Evolutionary conservation across 2,113 vertebrate species (phyloP).

Genomic region (Eptatretus burgeri): DNA sequence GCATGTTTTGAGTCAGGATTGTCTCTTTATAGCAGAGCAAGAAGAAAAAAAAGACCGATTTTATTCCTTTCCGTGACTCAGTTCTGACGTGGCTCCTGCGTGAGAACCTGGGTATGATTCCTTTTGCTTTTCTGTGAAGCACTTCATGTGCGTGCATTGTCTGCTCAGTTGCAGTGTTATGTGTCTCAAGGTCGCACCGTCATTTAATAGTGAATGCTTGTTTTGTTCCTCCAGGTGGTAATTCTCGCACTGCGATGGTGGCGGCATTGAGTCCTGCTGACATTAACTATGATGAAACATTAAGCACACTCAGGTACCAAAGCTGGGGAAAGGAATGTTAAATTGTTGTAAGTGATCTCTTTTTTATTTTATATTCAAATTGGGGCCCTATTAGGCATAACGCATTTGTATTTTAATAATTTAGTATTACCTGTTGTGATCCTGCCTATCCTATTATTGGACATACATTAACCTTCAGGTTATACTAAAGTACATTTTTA

Average conservation of each 20-base stretch:
- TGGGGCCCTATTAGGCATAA: too few relatives aligned
- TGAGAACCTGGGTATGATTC: slow-evolving; percentile 49
- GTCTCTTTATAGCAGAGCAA: slow-evolving; percentile 39
- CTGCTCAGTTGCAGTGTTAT: not conserved
- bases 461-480: too few relatives aligned
- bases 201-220: not conserved
- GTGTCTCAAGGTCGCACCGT: not conserved
- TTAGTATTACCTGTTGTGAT: too few relatives aligned
- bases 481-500: too few relatives aligned
- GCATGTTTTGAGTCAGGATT: slow-evolving; percentile 6
- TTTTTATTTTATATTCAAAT: too few relatives aligned
- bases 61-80: slow-evolving; percentile 89
- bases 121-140: not conserved
- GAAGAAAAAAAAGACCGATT: slow-evolving; percentile 95
- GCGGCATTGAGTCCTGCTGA: slow-evolving; percentile 92
- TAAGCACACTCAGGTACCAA: slow-evolving; percentile 72
- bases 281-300: slow-evolving; percentile 96
- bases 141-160: not conserved
- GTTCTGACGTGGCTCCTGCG: slow-evolving; percentile 93
- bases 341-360: too few relatives aligned
- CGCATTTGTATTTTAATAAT: too few relatives aligned
- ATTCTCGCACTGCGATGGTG: slow-evolving; percentile 91
- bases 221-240: slow-evolving; percentile 24
- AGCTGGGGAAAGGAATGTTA: too few relatives aligned
- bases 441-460: too few relatives aligned